Evolutionary conservation across 2,797 vertebrate species (phyloP), one percentile per base, ranked within the genome.

Genomic region (Manis javanica): DNA sequence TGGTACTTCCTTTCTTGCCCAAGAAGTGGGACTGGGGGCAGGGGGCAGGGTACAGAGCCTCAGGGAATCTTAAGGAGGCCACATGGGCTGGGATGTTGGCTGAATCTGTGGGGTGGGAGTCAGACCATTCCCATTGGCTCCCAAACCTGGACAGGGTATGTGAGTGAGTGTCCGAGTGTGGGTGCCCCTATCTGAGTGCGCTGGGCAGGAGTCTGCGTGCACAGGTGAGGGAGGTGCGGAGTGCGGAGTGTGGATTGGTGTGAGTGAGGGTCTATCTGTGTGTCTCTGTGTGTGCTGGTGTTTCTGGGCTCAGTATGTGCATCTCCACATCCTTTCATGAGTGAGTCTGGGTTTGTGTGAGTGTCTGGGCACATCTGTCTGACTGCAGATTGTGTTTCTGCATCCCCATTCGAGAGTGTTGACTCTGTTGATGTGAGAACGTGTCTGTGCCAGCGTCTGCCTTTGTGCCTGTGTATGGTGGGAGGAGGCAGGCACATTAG

Each of bases 171-270:
- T 53, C 16, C 34, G 11, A 0, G 0, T 34, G 31, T 7, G 16
- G 26, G 68, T 12, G 15, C 12, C 1, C 37, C 59, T 21, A 3
- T 0, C 31, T 23, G 1, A 0, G 4, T 15, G 49, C 39, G 29
- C 29, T 7, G 74, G 63, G n/a, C 0, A 61, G 84, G 42, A 31
- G 66, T 16, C 31, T 12, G 4, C 57, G 8, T 0, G 8, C 49
- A 61, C 18, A 49, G 53, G 83, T 16, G 59, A 53, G 31, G 18
- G 12, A 18, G 15, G 7, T 8, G 31, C 23, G 34, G 2, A 21
- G 71, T 1, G 2, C 26, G 12, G 26, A 42, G 31, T 8, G n/a
- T n/a, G n/a, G n/a, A n/a, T n/a, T n/a, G 26, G 15, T 37, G 5
- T 18, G 75, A 63, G 64, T 9, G 49, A 34, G 31, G 1, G n/a